Conservation (phyloP, 2,113 vertebrate genomes). For the Regulus satrapa region DNA sequence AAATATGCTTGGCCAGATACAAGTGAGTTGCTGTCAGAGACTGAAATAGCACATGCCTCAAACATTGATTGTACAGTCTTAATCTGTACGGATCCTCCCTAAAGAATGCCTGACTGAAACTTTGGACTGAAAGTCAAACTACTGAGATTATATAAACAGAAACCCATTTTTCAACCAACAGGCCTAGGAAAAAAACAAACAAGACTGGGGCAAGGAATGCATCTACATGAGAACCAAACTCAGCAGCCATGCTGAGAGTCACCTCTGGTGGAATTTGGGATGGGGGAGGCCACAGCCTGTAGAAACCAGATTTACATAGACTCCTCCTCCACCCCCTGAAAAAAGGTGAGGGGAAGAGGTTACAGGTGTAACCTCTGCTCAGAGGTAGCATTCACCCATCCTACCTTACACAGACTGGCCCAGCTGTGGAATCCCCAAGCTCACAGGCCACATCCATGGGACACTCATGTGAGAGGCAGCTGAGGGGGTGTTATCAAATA, state of each 20-base stretch:
- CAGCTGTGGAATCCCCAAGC: not conserved
- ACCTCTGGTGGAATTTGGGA: not conserved
- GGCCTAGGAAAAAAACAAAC: not conserved
- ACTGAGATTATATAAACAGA: not conserved
- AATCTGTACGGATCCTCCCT: no score
- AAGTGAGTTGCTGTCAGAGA: not conserved
- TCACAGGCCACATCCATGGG: not conserved
- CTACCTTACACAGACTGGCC: not conserved
- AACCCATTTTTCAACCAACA: not conserved
- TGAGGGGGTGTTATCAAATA: not conserved
- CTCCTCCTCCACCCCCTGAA: no score
- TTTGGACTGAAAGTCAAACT: not conserved
- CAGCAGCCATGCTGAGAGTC: not conserved
- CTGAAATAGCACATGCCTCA: not conserved
- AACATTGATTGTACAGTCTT: no score
- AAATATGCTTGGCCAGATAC: not conserved
- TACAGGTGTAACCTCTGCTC: not conserved
- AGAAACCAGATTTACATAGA: not conserved
- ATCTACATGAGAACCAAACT: not conserved
- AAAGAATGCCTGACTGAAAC: not conserved
- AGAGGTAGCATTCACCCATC: not conserved
- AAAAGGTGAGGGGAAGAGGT: not conserved
- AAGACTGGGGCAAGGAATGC: not conserved
- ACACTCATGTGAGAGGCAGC: not conserved
- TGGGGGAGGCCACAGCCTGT: not conserved